Evolutionary conservation across 2,888 invertebrate species (phyloP).

Genomic region (Tenthredo notha): DNA sequence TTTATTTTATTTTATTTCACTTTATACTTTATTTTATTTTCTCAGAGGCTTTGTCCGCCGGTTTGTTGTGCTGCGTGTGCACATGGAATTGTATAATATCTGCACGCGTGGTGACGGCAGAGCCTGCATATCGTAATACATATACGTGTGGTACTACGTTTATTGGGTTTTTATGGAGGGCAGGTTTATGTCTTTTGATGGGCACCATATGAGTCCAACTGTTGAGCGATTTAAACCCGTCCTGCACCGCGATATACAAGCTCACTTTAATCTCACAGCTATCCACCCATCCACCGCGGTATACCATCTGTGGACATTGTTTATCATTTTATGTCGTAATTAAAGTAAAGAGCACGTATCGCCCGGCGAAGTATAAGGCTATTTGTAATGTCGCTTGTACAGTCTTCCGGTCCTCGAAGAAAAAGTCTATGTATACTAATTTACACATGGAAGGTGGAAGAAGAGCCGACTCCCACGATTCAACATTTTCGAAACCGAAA

Average conservation of each 20-base stretch:
- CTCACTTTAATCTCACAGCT: constrained; percentile 61
- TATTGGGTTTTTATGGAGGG: constrained; percentile 67
- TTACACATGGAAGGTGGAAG: background rate
- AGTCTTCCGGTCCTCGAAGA: constrained; percentile 7
- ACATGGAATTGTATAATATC: background rate
- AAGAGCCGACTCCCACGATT: background rate
- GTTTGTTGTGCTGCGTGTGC: background rate
- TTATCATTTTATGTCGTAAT: constrained; percentile 72
- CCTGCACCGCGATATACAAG: constrained; percentile 44
- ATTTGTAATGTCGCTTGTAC: constrained; percentile 28
- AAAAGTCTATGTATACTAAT: background rate
- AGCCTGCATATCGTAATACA: constrained; percentile 55
- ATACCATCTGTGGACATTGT: constrained; percentile 68
- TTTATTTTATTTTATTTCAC: background rate
- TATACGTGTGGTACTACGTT: constrained; percentile 59
- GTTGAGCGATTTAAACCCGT: constrained; percentile 67
- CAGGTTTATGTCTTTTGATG: constrained; percentile 71
- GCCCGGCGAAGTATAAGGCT: background rate
- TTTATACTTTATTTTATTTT: background rate
- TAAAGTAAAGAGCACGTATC: constrained; percentile 70
- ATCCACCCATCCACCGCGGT: constrained; percentile 43
- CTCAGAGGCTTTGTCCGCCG: background rate
- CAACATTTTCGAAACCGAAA: background rate
- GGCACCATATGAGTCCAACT: constrained; percentile 71
- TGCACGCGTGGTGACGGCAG: constrained; percentile 22